Conservation (phyloP, 2,888 invertebrate species). For the Andrena flavipes region DNA sequence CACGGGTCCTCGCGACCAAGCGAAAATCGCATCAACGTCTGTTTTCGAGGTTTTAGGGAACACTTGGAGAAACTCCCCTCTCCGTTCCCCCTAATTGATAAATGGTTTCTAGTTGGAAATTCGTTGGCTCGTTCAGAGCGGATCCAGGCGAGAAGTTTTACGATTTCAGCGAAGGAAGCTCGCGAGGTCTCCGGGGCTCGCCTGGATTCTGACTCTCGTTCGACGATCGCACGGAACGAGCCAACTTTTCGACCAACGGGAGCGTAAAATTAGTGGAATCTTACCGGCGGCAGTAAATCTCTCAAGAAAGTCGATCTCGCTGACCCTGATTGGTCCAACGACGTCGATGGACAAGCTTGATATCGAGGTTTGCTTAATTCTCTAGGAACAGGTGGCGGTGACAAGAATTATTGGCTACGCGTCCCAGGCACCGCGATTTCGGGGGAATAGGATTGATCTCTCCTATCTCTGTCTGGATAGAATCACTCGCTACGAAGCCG, state of each 20-base stretch:
- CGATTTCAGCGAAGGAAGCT: constrained; percentile 21
- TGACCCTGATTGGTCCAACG: constrained; percentile 69
- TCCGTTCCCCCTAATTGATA: not conserved
- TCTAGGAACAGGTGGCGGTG: constrained; percentile 40
- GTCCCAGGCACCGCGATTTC: constrained; percentile 24
- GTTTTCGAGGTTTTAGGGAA: constrained; percentile 12
- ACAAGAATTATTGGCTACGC: constrained; percentile 56
- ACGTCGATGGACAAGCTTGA: constrained; percentile 37
- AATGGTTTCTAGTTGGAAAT: constrained; percentile 9
- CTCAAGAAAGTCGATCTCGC: constrained; percentile 69
- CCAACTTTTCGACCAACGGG: constrained; percentile 57
- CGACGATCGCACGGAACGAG: constrained; percentile 32
- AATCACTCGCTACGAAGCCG: not conserved
- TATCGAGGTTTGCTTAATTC: constrained; percentile 62
- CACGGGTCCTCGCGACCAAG: not conserved
- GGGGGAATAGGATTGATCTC: constrained; percentile 27
- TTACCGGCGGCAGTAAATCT: constrained; percentile 69
- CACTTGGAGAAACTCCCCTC: not conserved
- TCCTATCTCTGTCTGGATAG: not conserved
- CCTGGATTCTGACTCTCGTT: constrained; percentile 23
- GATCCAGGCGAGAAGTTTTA: constrained; percentile 12
- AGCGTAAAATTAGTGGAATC: constrained; percentile 68
- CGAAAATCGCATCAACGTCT: not conserved
- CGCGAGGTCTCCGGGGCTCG: constrained; percentile 47
- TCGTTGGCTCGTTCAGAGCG: not conserved